Conservation (phyloP, 2,113 vertebrate species). For the Arenaria interpres region DNA sequence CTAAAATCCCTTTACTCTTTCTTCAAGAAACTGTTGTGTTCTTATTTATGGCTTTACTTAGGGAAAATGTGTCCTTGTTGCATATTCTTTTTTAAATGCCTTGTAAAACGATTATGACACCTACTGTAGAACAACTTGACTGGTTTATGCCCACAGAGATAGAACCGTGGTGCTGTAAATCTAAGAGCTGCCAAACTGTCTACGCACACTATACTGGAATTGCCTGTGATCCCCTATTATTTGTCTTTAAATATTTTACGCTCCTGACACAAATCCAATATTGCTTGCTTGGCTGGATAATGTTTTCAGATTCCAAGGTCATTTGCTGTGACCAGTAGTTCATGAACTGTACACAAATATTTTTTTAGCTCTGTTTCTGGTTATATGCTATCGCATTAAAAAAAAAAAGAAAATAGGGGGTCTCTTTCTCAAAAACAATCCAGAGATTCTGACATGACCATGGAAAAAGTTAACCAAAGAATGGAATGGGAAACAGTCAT, state of each 20-base stretch:
- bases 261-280: constrained; percentile 64
- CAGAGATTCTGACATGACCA: neutral
- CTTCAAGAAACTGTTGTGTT: constrained; percentile 1
- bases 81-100: constrained; percentile 52
- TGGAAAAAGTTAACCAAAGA: neutral
- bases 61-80: constrained; percentile 43
- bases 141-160: constrained; percentile 26
- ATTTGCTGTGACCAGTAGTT: constrained; percentile 6
- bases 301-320: constrained; percentile 58
- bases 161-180: constrained; percentile 23
- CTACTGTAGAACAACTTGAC: neutral
- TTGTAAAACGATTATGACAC: constrained; percentile 22
- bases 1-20: constrained; percentile 43
- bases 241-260: constrained; percentile 67
- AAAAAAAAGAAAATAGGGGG: neutral
- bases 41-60: constrained; percentile 37
- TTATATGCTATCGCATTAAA: neutral
- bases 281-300: constrained; percentile 11
- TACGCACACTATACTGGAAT: neutral
- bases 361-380: neutral
- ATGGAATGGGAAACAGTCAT: neutral
- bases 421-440: neutral
- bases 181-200: constrained; percentile 40
- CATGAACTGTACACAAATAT: constrained; percentile 1
- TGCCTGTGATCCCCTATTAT: constrained; percentile 53